Percentiles rank a stretch among this genome's conserved stretches.
These are phyloP conservation scores for Equus przewalskii DNA, from an alignment of 2,113 vertebrate genomes.

Conservation along the genomic window DNA sequence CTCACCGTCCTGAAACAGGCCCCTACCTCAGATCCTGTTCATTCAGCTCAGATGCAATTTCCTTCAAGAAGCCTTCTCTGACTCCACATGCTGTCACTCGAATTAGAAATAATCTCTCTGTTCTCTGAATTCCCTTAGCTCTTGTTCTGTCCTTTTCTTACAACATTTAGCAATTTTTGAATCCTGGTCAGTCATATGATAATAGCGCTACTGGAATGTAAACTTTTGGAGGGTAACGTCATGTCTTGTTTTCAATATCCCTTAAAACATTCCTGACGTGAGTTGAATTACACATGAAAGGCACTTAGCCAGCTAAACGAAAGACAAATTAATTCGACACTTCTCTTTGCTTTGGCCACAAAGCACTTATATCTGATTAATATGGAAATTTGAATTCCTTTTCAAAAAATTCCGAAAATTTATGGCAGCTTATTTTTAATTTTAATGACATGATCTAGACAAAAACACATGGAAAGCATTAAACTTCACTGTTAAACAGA, in stretches of 20 bases:
- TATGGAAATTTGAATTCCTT: conserved; percentile 43
- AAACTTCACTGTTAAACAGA: not conserved
- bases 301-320: conserved; percentile 5
- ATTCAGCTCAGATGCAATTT: not conserved
- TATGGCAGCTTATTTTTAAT: conserved; percentile 46
- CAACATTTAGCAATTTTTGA: conserved; percentile 15
- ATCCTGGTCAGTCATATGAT: not conserved
- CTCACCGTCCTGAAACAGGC: not conserved
- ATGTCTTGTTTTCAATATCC: conserved; percentile 29
- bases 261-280: conserved; percentile 35
- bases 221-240: not conserved
- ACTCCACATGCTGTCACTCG: not conserved
- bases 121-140: not conserved
- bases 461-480: conserved; percentile 55
- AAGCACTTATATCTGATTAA: conserved; percentile 15
- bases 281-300: conserved; percentile 52
- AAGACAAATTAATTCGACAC: conserved; percentile 3
- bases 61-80: not conserved
- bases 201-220: not conserved
- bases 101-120: conserved; percentile 31
- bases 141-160: conserved; percentile 27
- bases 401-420: conserved; percentile 60
- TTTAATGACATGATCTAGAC: conserved; percentile 49
- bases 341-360: conserved; percentile 22
- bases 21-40: not conserved